A percentile compares a stretch with the other conserved stretches of the same genome.
These are phyloP conservation scores for Drosophila murphyi DNA, from an alignment of 1,140 invertebrate genomes.

Conservation along the genomic window DNA sequence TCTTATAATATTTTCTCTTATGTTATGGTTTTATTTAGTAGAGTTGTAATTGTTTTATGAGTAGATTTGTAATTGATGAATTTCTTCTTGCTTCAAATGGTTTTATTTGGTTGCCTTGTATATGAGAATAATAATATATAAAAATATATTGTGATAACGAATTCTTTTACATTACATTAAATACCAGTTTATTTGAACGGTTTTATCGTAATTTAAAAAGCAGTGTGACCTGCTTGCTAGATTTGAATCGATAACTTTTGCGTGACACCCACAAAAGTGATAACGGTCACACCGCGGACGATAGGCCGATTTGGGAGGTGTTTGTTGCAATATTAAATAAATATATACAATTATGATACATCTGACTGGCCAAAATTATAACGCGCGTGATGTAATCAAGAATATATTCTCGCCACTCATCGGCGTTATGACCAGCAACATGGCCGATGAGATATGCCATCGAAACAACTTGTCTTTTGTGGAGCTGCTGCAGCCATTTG, in stretches of 20 bases:
- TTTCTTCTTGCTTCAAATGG: too few relatives aligned
- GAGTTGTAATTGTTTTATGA: too few relatives aligned
- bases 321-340: conserved; percentile 30
- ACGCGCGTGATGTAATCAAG: conserved; percentile 94
- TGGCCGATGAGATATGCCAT: conserved; percentile 92
- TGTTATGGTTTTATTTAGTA: too few relatives aligned
- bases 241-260: neutral
- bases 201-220: neutral
- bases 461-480: conserved; percentile 96
- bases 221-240: neutral
- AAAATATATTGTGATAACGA: too few relatives aligned
- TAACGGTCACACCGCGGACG: conserved; percentile 28
- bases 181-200: neutral
- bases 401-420: conserved; percentile 95
- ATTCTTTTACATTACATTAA: too few relatives aligned
- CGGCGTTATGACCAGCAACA: conserved; percentile 92
- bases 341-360: conserved; percentile 79
- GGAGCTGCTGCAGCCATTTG: conserved; percentile 96
- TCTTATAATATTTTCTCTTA: too few relatives aligned
- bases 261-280: neutral
- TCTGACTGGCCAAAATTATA: conserved; percentile 84
- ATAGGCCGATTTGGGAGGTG: conserved; percentile 46
- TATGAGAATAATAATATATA: too few relatives aligned
- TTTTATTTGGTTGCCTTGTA: too few relatives aligned
- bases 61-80: too few relatives aligned